These are phyloP conservation scores for Nasonia longicornis DNA, from an alignment of 1,140 invertebrate species.

Conservation along the genomic window DNA sequence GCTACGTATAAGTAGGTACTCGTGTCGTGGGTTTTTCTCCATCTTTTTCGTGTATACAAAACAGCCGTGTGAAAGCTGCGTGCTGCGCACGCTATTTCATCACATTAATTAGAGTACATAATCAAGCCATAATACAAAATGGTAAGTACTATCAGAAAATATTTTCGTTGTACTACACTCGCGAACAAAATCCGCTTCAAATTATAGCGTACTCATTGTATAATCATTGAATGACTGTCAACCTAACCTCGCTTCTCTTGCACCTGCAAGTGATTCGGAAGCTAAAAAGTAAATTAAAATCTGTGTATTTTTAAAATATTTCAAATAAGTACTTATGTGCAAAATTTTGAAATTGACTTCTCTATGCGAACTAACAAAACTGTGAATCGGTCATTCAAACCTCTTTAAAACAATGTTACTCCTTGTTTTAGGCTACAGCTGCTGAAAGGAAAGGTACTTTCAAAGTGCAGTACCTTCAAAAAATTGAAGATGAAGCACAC, in stretches of 20 bases:
- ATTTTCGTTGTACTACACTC: background rate
- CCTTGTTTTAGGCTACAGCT: conserved; percentile 38
- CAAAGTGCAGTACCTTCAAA: conserved; percentile 90
- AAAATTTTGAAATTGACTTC: background rate
- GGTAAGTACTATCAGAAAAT: background rate
- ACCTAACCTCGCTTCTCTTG: background rate
- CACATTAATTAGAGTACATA: background rate
- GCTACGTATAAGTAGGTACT: no score
- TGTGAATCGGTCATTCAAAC: background rate
- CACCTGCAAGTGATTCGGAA: background rate
- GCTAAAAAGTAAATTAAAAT: background rate
- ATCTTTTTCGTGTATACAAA: background rate
- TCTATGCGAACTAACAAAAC: background rate
- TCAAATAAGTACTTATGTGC: background rate
- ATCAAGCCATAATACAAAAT: background rate
- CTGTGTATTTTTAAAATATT: background rate
- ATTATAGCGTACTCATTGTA: background rate
- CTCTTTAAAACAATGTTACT: background rate
- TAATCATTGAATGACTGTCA: background rate
- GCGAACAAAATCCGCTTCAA: background rate
- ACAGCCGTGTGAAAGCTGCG: background rate
- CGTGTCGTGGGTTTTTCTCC: background rate
- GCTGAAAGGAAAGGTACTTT: conserved; percentile 90
- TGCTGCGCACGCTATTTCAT: conserved; percentile 3
- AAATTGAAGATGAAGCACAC: conserved; percentile 89